Percentiles rank a stretch among this genome's conserved stretches.
phyloP scores from a whole-genome alignment of 2,888 invertebrate species.

The Thereva nobilitata region DNA sequence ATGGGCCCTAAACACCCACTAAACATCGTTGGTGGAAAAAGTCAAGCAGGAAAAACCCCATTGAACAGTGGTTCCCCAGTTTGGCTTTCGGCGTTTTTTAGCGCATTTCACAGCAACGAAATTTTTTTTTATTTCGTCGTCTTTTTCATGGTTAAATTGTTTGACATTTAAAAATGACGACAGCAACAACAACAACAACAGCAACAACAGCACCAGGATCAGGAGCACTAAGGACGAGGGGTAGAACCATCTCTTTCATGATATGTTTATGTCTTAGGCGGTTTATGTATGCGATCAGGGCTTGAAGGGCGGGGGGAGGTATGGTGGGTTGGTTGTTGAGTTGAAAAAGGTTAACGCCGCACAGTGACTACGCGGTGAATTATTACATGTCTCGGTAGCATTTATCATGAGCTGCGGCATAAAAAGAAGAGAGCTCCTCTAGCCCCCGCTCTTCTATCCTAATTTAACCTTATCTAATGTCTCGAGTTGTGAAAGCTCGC shows the following conservation, averaged over 20 bases:
- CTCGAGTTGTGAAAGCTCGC: neutral
- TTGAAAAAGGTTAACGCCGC: slow-evolving; percentile 9
- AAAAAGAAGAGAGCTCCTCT: neutral
- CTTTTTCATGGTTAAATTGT: neutral
- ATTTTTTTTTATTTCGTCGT: no score
- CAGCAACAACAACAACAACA: no score
- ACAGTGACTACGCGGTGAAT: neutral
- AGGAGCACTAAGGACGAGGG: no score
- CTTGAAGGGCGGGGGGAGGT: neutral
- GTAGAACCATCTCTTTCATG: neutral
- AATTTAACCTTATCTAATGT: slow-evolving; percentile 5
- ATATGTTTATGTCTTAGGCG: neutral
- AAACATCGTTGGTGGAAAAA: no score
- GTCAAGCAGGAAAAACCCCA: no score
- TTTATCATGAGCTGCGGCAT: neutral
- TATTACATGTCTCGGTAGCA: slow-evolving; percentile 1
- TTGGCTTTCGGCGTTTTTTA: no score
- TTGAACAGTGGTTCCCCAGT: no score
- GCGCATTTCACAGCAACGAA: neutral
- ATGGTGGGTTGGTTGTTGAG: neutral
- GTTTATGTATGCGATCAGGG: neutral
- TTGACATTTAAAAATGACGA: no score
- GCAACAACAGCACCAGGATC: no score
- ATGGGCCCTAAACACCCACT: no score
- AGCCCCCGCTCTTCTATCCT: neutral